Base-by-base conservation (phyloP, 2,888 invertebrate species). In the Trichogramma dendrolimi region DNA sequence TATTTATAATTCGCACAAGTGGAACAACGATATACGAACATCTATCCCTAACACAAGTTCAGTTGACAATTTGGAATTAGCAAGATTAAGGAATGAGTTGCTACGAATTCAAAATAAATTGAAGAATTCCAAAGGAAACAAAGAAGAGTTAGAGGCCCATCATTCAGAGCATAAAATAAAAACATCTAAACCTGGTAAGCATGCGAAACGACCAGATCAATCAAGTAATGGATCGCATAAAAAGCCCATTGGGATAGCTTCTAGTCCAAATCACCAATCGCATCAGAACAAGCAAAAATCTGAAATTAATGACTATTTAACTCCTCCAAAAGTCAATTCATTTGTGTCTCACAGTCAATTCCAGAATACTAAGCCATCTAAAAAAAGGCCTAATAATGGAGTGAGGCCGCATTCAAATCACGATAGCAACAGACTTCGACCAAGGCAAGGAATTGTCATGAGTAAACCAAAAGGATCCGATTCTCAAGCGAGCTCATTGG, bases 1-100 rank as follows among this genome's bases (percentile, higher is more conserved):
- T 0, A 79, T 78, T 27, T 78, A 79, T 59, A 78, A 74, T 52
- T 73, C 77, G 0, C 79, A 79, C n/a, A 77, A 78, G 52, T 79
- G 78, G 78, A 79, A 78, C 64, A 75, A 72, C 50, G 78, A 79
- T 50, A 62, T 71, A 1, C 72, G 67, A 47, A 27, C 27, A 27
- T 57, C 66, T 0, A 70, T 68, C 0, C 60, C 58, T n/a, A 71
- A 71, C 53, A 69, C 71, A 6, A 75, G 70, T 14, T 55, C 69
- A 0, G 56, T 69, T 1, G 76, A 77, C 10, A 58, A 69, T 6
- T 71, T 67, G 0, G 76, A 77, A n/a, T 52, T 75, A 6, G 69
- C 69, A 0, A 76, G 71, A 61, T 61, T 78, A 11, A 71, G 69
- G 49, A 71, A 70, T 39, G 76, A 78, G 51, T 39, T 79, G 42